Evolutionary conservation across 2,797 vertebrate genomes (phyloP), one percentile per base, ranked within the genome.

Genomic region (Huso huso): DNA sequence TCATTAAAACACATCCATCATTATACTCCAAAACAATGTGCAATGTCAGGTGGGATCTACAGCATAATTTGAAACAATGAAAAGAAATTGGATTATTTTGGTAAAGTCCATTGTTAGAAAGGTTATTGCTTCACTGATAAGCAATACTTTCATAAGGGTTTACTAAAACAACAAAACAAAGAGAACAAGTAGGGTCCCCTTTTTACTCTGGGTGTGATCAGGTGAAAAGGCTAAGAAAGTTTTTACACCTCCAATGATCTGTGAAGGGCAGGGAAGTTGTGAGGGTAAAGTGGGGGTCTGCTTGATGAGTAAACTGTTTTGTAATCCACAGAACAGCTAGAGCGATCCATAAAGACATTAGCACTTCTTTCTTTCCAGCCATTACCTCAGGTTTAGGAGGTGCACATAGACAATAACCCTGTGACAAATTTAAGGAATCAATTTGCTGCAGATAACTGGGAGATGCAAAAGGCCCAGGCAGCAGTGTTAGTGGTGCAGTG

Each of bases 331-430:
- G 68, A 75, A 72, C 74, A 80, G 73, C 71, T 70, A 68, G 60
- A 69, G 69, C 23, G 53, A 79, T 81, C 74, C 74, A 81, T 79
- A 72, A 79, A 82, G 75, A 81, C 78, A 81, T 81, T 73, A 81
- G 75, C 77, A 76, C 75, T 74, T 79, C 68, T 78, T 79, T 81
- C 70, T 70, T 48, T 11, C 52, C 60, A 48, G 68, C 66, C 69
- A 68, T 79, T 77, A 75, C 2, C 70, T 69, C 69, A 71, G 63
- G 65, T 52, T 61, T 61, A 68, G 48, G 72, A 72, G 69, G 51
- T 51, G 63, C 72, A 73, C 59, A 60, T 23, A 68, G 66, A 66
- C 69, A 73, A 70, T 61, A 50, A 58, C 10, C 1, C 62, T 61
- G 69, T 70, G 66, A 65, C 69, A 73, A 81, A 81, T 83, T 64